These are phyloP conservation scores for Drosophila mulleri DNA, from an alignment of 2,888 invertebrate species.

Conservation along the genomic window DNA sequence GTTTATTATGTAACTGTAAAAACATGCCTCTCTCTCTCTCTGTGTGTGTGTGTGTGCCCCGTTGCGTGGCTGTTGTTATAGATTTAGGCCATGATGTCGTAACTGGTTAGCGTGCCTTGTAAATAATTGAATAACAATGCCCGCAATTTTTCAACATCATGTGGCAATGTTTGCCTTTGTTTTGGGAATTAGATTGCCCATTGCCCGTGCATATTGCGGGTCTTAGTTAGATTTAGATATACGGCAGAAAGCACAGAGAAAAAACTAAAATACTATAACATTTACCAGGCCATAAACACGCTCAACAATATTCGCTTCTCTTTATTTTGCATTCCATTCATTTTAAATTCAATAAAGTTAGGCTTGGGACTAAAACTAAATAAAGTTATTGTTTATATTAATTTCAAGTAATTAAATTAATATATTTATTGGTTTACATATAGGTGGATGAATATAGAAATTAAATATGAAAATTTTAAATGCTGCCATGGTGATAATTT, in stretches of 20 bases:
- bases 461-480: no score
- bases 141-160: conserved; percentile 45
- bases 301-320: background rate
- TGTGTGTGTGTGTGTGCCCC: conserved; percentile 26
- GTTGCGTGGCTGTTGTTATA: conserved; percentile 55
- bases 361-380: background rate
- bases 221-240: conserved; percentile 14
- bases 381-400: background rate
- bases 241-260: no score
- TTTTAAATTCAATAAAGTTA: background rate
- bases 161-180: conserved; percentile 26
- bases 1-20: conserved; percentile 75
- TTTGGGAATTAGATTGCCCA: conserved; percentile 25
- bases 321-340: background rate
- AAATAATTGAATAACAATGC: conserved; percentile 63
- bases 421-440: background rate
- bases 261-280: background rate
- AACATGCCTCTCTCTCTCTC: conserved; percentile 43
- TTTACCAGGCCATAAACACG: conserved; percentile 1
- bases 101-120: conserved; percentile 46
- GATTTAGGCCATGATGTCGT: conserved; percentile 52
- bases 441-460: no score
- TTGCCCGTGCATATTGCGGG: conserved; percentile 18
- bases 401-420: background rate
- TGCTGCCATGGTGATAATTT: no score